Evolutionary conservation across 2,113 vertebrate genomes (phyloP), one percentile per base, ranked within the genome.

Genomic region (Garra rufa): DNA sequence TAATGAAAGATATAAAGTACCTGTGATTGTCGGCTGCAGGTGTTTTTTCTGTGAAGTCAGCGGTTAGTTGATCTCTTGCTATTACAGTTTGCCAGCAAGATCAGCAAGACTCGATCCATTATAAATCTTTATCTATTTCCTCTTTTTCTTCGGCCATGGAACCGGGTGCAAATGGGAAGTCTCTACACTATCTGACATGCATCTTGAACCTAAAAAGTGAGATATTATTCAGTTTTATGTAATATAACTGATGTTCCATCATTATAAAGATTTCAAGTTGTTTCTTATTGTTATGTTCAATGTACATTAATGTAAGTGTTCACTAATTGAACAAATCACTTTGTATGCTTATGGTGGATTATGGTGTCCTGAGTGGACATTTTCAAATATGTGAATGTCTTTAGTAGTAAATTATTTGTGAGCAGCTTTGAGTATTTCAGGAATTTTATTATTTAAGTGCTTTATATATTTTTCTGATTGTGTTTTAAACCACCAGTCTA

Each of bases 101-200:
- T 74, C 44, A 75, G 14, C 24, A 50, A 26, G 44, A 48, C 88
- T 85, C 26, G 63, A 87, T 85, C 76, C 87, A 24, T 91, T 92
- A 92, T 94, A 94, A 94, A 92, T 85, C 88, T 84, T 79, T 63
- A 50, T 71, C 11, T 38, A 79, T 94, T 95, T 94, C 94, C 94
- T 94, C 94, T 94, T 95, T 94, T 91, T 44, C 14, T 9, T 21
- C 59, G 24, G 52, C 57, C 38, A 19, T 83, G 65, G 89, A 88
- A 89, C 76, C 41, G 93, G 83, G 92, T 87, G 94, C 93, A 95
- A 93, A 93, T 67, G 73, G 89, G 90, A 92, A 92, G 91, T 88
- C 46, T 84, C 79, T 82, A 13, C 70, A 55, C 89, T 83, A 48
- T 79, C 77, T 28, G 19, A 10, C 44, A 85, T 80, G 14, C 43